phyloP scores from a whole-genome alignment of 2,113 vertebrate genomes.

The Oryzias woworae region DNA sequence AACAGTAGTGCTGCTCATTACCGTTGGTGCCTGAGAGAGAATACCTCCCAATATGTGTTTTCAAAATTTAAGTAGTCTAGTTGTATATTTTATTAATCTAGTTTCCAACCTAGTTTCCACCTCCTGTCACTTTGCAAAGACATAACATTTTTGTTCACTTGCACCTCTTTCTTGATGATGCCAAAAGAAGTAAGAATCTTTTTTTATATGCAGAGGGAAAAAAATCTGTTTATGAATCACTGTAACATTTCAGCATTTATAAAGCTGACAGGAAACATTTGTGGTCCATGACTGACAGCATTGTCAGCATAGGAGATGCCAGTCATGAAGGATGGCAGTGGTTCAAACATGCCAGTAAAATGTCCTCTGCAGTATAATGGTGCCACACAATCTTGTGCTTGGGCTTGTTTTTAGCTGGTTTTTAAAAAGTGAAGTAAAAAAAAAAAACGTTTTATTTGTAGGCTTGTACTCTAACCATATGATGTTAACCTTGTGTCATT shows the following conservation, averaged over 20 bases:
- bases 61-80: no score
- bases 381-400: not conserved
- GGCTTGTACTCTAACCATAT: slow-evolving; percentile 1
- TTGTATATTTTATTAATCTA: no score
- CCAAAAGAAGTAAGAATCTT: no score
- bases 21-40: no score
- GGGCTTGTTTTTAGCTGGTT: not conserved
- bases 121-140: no score
- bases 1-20: no score
- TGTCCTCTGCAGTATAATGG: not conserved
- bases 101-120: no score
- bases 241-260: not conserved
- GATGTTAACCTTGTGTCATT: slow-evolving; percentile 1
- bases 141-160: no score
- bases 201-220: no score
- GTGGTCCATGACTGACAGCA: not conserved
- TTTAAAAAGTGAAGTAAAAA: slow-evolving; percentile 5
- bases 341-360: not conserved
- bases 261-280: not conserved
- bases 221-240: no score
- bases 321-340: not conserved
- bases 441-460: not conserved
- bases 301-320: not conserved
- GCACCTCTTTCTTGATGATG: no score
- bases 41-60: no score